These are phyloP conservation scores for Omphaloscelis lunosa DNA, from an alignment of 2,888 invertebrate genomes.

Conservation along the genomic window DNA sequence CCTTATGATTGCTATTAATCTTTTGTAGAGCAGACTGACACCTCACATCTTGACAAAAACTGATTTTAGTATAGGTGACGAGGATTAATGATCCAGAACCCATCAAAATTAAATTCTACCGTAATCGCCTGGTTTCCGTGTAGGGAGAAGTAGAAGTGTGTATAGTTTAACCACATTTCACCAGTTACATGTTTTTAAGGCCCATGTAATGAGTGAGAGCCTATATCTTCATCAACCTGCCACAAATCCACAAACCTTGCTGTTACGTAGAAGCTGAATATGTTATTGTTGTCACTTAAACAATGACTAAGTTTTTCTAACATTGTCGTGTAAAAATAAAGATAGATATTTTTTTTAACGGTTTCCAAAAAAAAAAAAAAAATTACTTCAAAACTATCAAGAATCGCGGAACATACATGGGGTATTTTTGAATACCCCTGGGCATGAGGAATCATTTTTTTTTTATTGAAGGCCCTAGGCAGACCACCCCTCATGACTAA, in stretches of 20 bases:
- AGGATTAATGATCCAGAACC: neutral
- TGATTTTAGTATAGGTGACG: neutral
- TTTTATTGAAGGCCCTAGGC: too few species aligned
- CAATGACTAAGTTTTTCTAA: neutral
- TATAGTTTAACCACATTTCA: neutral
- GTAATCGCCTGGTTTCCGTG: neutral
- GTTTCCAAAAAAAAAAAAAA: too few species aligned
- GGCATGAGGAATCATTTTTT: too few species aligned
- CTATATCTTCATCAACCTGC: neutral
- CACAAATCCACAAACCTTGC: neutral
- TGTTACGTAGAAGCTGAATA: neutral
- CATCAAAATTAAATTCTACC: neutral
- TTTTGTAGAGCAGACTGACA: neutral
- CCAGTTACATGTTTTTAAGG: neutral
- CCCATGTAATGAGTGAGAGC: neutral
- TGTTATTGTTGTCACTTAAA: neutral
- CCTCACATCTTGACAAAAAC: neutral
- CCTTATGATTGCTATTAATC: conserved; percentile 28
- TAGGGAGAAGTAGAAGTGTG: neutral
- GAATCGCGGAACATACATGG: too few species aligned
- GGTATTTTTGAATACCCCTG: too few species aligned
- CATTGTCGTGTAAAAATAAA: too few species aligned
- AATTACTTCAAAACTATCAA: too few species aligned
- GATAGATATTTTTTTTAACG: too few species aligned
- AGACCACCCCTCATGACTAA: neutral